Percentiles rank a stretch among this genome's conserved stretches.
Conservation (phyloP, 1,140 invertebrate genomes). For the Bombus polaris region DNA sequence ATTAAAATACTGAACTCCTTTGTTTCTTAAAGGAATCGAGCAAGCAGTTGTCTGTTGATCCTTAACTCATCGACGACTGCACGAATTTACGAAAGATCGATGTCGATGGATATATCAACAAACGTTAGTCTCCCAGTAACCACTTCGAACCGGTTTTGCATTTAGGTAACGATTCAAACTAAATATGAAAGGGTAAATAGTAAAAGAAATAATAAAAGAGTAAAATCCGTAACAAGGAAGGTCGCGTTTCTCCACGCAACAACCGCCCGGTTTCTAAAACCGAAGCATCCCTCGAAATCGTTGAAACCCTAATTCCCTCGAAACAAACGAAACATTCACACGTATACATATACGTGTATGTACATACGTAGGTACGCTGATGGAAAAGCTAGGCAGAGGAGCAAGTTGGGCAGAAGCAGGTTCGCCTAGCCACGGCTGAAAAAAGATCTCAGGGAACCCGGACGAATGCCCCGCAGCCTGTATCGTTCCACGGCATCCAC, state of each 20-base stretch:
- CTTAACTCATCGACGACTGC: neutral
- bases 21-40: neutral
- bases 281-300: neutral
- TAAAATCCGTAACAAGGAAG: neutral
- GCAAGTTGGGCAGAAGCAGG: neutral
- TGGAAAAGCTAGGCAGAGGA: neutral
- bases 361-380: too few relatives aligned
- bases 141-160: too few relatives aligned
- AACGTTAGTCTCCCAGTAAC: too few relatives aligned
- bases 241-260: neutral
- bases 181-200: neutral
- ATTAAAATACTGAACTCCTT: neutral
- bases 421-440: neutral
- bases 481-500: neutral
- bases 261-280: neutral
- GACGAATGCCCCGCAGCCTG: neutral
- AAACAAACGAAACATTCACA: neutral
- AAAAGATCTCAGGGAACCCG: neutral
- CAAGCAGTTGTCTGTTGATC: neutral
- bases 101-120: neutral
- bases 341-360: neutral
- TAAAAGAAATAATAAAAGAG: neutral
- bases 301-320: constrained; percentile 3
- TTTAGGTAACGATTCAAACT: too few relatives aligned
- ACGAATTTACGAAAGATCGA: neutral